A percentile compares a stretch with the other conserved stretches of the same genome.
Conservation (phyloP, 2,888 invertebrate species). For the Drosophila vallismaia region DNA sequence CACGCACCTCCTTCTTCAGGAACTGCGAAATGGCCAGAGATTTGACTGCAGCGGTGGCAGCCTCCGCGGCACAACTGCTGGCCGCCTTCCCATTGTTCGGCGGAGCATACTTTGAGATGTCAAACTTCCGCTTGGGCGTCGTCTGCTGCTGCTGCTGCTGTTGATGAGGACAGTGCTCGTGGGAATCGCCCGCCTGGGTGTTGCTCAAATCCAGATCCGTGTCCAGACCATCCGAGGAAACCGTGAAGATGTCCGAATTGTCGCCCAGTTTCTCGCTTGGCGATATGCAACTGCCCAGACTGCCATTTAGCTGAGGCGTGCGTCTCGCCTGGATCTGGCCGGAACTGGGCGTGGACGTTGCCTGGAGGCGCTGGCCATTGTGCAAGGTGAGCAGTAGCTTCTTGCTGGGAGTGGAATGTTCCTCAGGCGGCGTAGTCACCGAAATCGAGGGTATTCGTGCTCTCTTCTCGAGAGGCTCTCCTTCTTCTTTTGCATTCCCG, state of each 20-base stretch:
- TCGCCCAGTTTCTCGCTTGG: slow-evolving; percentile 83
- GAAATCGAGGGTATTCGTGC: slow-evolving; percentile 29
- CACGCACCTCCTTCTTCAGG: slow-evolving; percentile 82
- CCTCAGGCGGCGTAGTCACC: slow-evolving; percentile 18
- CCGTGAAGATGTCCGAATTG: slow-evolving; percentile 83
- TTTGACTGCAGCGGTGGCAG: slow-evolving; percentile 80
- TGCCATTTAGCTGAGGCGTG: slow-evolving; percentile 78
- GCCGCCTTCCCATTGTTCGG: slow-evolving; percentile 71
- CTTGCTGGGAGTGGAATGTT: slow-evolving; percentile 51
- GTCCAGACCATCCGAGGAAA: slow-evolving; percentile 83
- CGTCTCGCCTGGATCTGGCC: slow-evolving; percentile 45
- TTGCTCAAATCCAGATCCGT: slow-evolving; percentile 83
- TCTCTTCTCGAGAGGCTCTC: slow-evolving; percentile 41
- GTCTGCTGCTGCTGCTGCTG: slow-evolving; percentile 53
- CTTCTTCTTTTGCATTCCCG: slow-evolving; percentile 16
- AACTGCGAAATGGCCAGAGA: slow-evolving; percentile 81
- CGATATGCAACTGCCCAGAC: slow-evolving; percentile 82
- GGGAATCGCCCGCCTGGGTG: slow-evolving; percentile 71
- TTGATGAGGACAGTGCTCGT: slow-evolving; percentile 65
- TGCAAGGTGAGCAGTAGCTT: slow-evolving; percentile 51
- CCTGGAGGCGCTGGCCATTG: slow-evolving; percentile 53
- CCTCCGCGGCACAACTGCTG: slow-evolving; percentile 74
- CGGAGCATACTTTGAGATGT: slow-evolving; percentile 78
- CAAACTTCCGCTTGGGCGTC: slow-evolving; percentile 79
- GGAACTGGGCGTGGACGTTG: slow-evolving; percentile 72